A percentile compares a stretch with the other conserved stretches of the same genome.
Conservation (phyloP, 2,888 invertebrate genomes). For the Campoplex nolae region DNA sequence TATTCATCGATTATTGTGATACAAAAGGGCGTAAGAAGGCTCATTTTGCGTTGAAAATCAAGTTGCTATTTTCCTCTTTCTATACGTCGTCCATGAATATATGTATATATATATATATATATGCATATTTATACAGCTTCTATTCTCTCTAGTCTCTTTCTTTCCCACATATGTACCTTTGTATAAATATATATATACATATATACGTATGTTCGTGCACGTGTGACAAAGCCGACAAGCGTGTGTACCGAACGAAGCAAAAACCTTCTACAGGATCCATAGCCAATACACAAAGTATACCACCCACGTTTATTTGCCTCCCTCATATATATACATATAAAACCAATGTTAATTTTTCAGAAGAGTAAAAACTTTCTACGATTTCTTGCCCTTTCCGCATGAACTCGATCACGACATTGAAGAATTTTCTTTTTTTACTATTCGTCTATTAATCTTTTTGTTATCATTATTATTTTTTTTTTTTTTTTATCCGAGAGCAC, state of each 20-base stretch:
- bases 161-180: conserved; percentile 11
- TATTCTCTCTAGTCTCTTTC: conserved; percentile 1
- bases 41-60: neutral
- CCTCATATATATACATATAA: neutral
- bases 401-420: neutral
- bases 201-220: neutral
- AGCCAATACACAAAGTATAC: conserved; percentile 41
- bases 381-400: neutral
- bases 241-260: conserved; percentile 1
- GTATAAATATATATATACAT: neutral
- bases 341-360: neutral
- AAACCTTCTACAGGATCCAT: conserved; percentile 34
- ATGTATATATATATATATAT: conserved; percentile 15
- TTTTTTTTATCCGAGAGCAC: neutral
- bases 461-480: too few species aligned
- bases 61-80: conserved; percentile 42
- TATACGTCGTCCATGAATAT: neutral
- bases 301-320: conserved; percentile 57
- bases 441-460: neutral
- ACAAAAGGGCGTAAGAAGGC: neutral
- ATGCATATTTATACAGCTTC: conserved; percentile 2
- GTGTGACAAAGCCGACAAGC: conserved; percentile 38
- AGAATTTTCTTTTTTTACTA: neutral
- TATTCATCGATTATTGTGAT: neutral
- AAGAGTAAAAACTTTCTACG: neutral